Evolutionary conservation across 37 sponge, comb jelly and placozoan species (phyloP).

Genomic region (Diacarnus erythraeanus): DNA sequence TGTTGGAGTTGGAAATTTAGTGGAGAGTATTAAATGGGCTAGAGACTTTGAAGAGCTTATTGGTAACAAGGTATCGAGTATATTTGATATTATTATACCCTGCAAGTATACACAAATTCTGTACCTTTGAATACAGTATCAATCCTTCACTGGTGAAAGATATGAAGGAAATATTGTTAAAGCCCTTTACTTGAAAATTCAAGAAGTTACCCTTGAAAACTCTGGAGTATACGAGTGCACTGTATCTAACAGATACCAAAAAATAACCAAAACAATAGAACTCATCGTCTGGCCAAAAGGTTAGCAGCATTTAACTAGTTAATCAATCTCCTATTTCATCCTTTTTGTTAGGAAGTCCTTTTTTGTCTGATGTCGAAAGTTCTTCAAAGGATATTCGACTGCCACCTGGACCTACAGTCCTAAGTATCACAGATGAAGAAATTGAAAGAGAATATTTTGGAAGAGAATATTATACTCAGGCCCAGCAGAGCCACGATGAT

Average conservation of each 20-base stretch:
- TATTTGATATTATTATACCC: no score
- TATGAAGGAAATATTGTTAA: no score
- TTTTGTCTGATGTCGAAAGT: neutral
- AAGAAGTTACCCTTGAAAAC: neutral
- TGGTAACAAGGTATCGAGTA: no score
- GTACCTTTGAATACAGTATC: no score
- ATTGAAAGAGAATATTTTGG: constrained; percentile 15
- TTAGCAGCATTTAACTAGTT: neutral
- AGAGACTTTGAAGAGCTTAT: constrained; percentile 15
- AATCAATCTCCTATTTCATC: no score
- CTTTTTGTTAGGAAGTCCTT: neutral
- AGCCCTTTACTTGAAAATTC: no score
- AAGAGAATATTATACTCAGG: no score
- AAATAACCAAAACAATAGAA: neutral
- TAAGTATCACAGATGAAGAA: constrained; percentile 10
- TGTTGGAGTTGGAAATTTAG: constrained; percentile 3
- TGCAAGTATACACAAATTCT: no score
- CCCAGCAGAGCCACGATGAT: no score
- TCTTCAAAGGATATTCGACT: neutral
- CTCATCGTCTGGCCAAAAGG: constrained; percentile 38
- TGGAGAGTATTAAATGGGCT: constrained; percentile 7
- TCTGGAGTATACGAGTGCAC: constrained; percentile 40
- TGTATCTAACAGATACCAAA: constrained; percentile 21
- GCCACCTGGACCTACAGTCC: constrained; percentile 8
- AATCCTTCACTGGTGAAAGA: no score